Base-by-base conservation (phyloP, 2,113 vertebrate species). In the Numenius arquata region DNA sequence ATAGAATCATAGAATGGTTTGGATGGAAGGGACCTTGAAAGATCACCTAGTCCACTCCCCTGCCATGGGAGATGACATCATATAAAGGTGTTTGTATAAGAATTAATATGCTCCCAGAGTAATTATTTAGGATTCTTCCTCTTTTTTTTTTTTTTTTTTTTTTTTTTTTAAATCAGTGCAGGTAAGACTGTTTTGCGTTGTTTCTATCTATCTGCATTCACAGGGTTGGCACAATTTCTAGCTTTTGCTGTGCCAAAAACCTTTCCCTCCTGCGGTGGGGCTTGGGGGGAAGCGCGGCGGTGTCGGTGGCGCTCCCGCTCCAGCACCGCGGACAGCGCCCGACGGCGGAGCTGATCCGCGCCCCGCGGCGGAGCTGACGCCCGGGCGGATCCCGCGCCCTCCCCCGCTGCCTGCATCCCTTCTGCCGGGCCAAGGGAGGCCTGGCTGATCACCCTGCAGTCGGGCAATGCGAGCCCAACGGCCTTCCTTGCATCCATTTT, bases 261-360 rank as follows among this genome's bases (percentile, higher is more conserved):
- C 0, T 38, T 73, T 34, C 7, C 13, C 12, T 8, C 5, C 4
- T 1, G 30, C 15, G 3, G 5, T 8, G 1, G 22, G 3, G 53
- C 29, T 23, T 3, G 62, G 1, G 3, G 38, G 30, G 52, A 17
- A 26, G 62, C 0, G 32, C 8, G 40, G 41, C 5, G 5, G 36
- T 6, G 48, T 20, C 6, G 4, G 36, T 6, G 36, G 25, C 61
- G 5, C 12, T 26, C 12, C 9, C 5, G 3, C 11, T 83, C 1
- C 91, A 96, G 96, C 71, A 97, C 96, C 85, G 50, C 53, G 92
- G 96, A 96, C 84, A 97, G 96, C 76, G 61, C 72, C 84, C 14
- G 20, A 18, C 9, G 45, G 38, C 59, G 11, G 20, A 4, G 20
- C 26, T 1, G 18, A 7, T 5, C 4, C n/a, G 21, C 4, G 4